phyloP scores from a whole-genome alignment of 2,888 invertebrate species.

The Amphipoea lucens region DNA sequence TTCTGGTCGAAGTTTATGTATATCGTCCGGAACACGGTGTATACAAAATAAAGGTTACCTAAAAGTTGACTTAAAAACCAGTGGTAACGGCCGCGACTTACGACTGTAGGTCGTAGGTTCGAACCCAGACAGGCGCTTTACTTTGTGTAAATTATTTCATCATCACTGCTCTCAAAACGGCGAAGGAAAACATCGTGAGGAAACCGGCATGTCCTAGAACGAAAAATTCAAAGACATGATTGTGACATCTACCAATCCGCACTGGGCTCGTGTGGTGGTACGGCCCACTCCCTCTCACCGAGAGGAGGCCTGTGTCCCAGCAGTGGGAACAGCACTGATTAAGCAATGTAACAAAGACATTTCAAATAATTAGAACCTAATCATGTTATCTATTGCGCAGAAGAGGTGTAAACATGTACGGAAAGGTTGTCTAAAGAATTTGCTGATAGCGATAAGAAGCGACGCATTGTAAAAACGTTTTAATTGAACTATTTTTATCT shows the following conservation, averaged over 20 bases:
- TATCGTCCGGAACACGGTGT: too few species aligned
- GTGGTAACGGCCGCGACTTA: too few species aligned
- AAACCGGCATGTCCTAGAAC: background rate
- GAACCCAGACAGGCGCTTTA: background rate
- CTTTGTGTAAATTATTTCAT: background rate
- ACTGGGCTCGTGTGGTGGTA: background rate
- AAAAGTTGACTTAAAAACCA: too few species aligned
- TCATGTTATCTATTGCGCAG: constrained; percentile 23
- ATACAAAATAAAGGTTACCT: too few species aligned
- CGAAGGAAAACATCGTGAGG: background rate
- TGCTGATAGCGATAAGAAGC: constrained; percentile 33
- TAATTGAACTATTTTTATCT: too few species aligned
- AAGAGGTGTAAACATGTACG: constrained; percentile 35
- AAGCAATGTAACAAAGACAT: constrained; percentile 5
- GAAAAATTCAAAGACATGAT: background rate
- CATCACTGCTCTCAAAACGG: background rate
- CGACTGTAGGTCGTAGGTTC: too few species aligned
- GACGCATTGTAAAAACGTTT: background rate
- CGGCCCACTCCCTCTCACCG: background rate
- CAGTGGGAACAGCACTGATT: background rate
- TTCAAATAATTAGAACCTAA: constrained; percentile 12
- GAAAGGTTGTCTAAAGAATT: constrained; percentile 29
- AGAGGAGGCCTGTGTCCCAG: background rate
- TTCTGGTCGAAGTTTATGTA: too few species aligned
- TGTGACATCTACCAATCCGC: background rate